Percentiles rank a stretch among this genome's conserved stretches.
Conservation (phyloP, 2,113 vertebrate genomes). For the Eptesicus fuscus region DNA sequence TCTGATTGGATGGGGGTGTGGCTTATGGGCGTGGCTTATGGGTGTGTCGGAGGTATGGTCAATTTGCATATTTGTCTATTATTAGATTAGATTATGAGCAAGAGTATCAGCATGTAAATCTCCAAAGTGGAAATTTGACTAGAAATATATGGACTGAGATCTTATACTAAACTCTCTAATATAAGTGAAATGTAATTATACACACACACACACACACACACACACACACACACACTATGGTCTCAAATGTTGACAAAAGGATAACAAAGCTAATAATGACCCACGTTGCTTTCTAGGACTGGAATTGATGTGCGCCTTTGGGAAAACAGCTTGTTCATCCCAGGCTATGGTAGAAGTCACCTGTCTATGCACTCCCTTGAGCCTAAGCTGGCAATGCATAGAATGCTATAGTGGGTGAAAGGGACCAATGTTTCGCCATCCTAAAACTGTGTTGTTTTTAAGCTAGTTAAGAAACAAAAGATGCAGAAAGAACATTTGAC, state of each 20-base stretch:
- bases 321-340: neutral
- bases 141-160: neutral
- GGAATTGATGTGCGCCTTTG: neutral
- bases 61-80: too few species aligned
- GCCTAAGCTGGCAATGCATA: neutral
- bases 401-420: neutral
- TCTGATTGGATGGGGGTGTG: too few species aligned
- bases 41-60: too few species aligned
- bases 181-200: neutral
- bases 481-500: neutral
- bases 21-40: too few species aligned
- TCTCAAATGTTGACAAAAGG: neutral
- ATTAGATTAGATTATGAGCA: too few species aligned
- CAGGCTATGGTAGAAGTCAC: neutral
- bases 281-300: neutral
- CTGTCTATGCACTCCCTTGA: neutral
- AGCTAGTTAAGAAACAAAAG: neutral
- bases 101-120: neutral
- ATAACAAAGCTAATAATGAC: neutral
- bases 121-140: neutral
- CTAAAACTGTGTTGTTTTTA: neutral
- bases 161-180: neutral
- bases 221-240: neutral
- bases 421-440: neutral
- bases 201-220: too few species aligned